Evolutionary conservation across 1,140 invertebrate species (phyloP), one percentile per base, ranked within the genome.

Genomic region (Neoseiulus cucumeris): DNA sequence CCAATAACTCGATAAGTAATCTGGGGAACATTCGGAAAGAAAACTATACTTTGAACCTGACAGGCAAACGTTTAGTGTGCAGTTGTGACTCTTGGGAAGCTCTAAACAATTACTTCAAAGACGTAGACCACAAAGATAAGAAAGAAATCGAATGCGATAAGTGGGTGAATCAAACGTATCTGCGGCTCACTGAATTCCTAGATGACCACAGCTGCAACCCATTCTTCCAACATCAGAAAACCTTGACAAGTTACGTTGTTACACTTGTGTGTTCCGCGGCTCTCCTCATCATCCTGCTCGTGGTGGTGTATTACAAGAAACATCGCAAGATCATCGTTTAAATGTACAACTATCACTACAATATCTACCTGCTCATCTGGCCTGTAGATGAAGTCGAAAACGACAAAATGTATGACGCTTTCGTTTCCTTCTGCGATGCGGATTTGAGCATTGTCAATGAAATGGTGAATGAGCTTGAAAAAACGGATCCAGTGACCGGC

Each of bases 391-490:
- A 86, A 66, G 69, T 85, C 1, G 85, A 87, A 69, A 82, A 82
- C 67, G 81, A 86, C 47, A 87, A 87, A 71, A 71, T 78, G 6
- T 89, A 84, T 73, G 89, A 93, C 71, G 87, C 86, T 0, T 92
- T 91, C 72, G 80, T 92, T 44, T 89, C 87, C 67, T 91, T 85
- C 72, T 86, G 87, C 0, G 83, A 88, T 70, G 67, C 73, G 71
- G 89, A 93, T 72, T 82, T 85, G 64, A 78, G 81, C 14, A 82
- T 91, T 0, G 73, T 82, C 0, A 67, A 74, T 14, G 77, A 83
- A 44, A 72, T 91, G 18, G 78, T 87, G 30, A 75, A 82, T 0
- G 77, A 80, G 41, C 73, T 91, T 42, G 80, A 77, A 68, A 70
- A 73, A 5, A 66, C 70, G 6, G 72, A 76, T 0, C 76, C 75